Percentiles rank a stretch among this genome's conserved stretches.
These are phyloP conservation scores for Haliclystus octoradiatus DNA, from an alignment of 30 jellyfish, hydroid and myxozoan genomes.

Conservation along the genomic window DNA sequence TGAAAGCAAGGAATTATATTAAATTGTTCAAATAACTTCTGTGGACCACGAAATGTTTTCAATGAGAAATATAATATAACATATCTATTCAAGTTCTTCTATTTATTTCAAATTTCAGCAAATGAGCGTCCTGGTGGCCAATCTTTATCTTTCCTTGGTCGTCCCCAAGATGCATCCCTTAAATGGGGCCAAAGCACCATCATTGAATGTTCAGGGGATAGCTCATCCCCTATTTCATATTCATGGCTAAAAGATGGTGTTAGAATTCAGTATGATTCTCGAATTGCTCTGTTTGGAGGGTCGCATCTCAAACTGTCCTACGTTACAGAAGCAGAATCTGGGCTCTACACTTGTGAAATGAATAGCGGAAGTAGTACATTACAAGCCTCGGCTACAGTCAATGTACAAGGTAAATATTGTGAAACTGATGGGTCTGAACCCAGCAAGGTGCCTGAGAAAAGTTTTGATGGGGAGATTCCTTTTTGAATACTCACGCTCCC, in stretches of 20 bases:
- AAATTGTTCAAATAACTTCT: too few species aligned
- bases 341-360: conserved; percentile 46
- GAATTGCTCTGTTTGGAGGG: conserved; percentile 34
- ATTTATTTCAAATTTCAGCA: too few species aligned
- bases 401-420: conserved; percentile 48
- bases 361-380: conserved; percentile 53
- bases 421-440: too few species aligned
- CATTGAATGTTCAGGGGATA: conserved; percentile 75
- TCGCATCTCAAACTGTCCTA: conserved; percentile 48
- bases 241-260: conserved; percentile 60
- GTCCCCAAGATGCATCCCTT: conserved; percentile 41
- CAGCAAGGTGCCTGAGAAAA: too few species aligned
- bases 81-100: too few species aligned
- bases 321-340: conserved; percentile 61
- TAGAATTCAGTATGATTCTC: conserved; percentile 16
- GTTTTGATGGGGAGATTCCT: too few species aligned
- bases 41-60: too few species aligned
- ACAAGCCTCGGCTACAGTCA: conserved; percentile 51
- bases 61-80: too few species aligned
- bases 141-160: conserved; percentile 27
- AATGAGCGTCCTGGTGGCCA: conserved; percentile 12
- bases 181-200: conserved; percentile 72
- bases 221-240: conserved; percentile 48
- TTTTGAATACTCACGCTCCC: too few species aligned
- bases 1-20: too few species aligned